Evolutionary conservation across 2,797 vertebrate species (phyloP), one percentile per base, ranked within the genome.

Genomic region (Manis pentadactyla): DNA sequence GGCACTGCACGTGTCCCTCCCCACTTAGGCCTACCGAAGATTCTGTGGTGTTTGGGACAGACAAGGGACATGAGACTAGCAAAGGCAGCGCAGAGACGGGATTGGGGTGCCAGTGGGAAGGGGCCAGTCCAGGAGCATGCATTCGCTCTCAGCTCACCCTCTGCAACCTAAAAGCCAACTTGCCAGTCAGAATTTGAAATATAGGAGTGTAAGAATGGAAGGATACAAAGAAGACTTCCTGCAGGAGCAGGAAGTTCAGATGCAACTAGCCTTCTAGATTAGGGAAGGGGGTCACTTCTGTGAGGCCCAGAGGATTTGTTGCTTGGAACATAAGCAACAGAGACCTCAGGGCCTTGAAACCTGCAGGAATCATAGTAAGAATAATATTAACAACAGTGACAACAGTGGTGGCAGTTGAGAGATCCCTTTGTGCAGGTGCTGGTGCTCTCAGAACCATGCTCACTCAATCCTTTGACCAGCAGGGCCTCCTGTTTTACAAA

Each of bases 311-410:
- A 29, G 66, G 19, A 21, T 39, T 13, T 34, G 46, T 31, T 87
- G 53, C 68, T 87, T 61, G 23, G 46, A 75, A 59, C 61, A 46
- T 2, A 61, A 46, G 42, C 15, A 29, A 25, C 31, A 15, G 17
- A 17, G 39, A 15, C n/a, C 63, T 25, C 21, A 53, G 55, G 42
- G 23, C 51, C 27, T 53, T 31, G 27, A 42, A 69, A 23, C 9
- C 15, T 46, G 71, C 27, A 29, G 78, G 59, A 78, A 23, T 46
- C 21, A 12, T 13, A 19, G 53, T 66, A 14, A 74, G 27, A 31
- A n/a, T 7, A 29, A 27, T 6, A 7, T 21, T 7, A n/a, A 12
- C 25, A 42, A 10, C 0, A 8, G 4, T 0, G 0, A 4, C 25
- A 19, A 39, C 0, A 0, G 39, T 9, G 2, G 73, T 15, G 17